phyloP scores from a whole-genome alignment of 2,113 vertebrate genomes.

The Coracopsis vasa region DNA sequence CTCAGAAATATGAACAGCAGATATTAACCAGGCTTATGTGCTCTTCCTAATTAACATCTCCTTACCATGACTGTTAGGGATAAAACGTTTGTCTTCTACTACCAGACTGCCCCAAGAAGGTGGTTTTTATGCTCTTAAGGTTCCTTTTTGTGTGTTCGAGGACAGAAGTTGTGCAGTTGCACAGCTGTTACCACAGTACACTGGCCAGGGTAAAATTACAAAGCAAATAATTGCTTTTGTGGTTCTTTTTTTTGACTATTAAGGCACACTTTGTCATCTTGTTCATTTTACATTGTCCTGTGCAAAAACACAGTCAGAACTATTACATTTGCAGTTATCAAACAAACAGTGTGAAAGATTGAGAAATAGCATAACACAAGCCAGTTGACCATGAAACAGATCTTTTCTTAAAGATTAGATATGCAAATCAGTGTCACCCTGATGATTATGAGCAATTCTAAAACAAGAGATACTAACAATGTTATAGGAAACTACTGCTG shows the following conservation, averaged over 20 bases:
- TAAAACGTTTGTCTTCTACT: neutral
- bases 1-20: neutral
- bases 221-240: neutral
- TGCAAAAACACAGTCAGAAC: neutral
- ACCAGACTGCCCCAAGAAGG: neutral
- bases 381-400: neutral
- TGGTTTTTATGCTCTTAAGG: neutral
- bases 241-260: neutral
- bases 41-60: neutral
- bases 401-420: neutral
- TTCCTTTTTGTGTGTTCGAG: neutral
- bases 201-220: neutral
- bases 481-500: neutral
- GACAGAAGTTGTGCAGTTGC: neutral
- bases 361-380: neutral
- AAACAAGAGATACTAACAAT: neutral
- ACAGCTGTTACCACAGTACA: neutral
- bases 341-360: neutral
- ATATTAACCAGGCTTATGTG: neutral
- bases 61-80: neutral
- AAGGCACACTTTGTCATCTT: neutral
- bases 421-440: neutral
- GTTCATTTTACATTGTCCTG: constrained; percentile 15
- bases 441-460: neutral
- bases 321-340: neutral